Evolutionary conservation across 2,113 vertebrate species (phyloP).

Genomic region (Eublepharis macularius): DNA sequence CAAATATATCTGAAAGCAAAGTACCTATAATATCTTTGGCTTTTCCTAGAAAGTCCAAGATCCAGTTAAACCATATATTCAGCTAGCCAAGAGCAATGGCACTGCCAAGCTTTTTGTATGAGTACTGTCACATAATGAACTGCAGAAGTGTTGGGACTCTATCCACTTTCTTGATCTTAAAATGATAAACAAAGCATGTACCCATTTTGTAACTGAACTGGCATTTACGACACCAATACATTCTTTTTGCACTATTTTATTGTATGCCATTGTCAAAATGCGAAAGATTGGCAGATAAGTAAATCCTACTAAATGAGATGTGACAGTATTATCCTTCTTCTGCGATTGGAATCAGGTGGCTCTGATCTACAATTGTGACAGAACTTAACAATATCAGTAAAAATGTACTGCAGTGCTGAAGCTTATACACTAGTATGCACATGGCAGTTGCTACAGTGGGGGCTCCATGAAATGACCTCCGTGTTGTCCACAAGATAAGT

Average conservation of each 20-base stretch:
- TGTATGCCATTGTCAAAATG: slow-evolving; percentile 3
- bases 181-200: slow-evolving; percentile 31
- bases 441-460: neutral
- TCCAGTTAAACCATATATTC: slow-evolving; percentile 31
- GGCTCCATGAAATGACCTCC: neutral
- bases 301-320: slow-evolving; percentile 46
- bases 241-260: neutral
- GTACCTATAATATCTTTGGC: slow-evolving; percentile 1
- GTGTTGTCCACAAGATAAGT: too few relatives aligned
- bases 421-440: neutral
- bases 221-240: slow-evolving; percentile 10
- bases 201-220: slow-evolving; percentile 5
- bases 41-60: slow-evolving; percentile 54
- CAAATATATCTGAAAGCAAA: slow-evolving; percentile 30
- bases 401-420: neutral
- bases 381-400: slow-evolving; percentile 25
- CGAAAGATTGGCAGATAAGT: neutral
- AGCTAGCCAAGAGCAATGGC: neutral
- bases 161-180: slow-evolving; percentile 1
- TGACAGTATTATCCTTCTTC: slow-evolving; percentile 39
- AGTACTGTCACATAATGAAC: slow-evolving; percentile 25
- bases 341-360: slow-evolving; percentile 36
- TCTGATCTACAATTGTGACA: slow-evolving; percentile 12
- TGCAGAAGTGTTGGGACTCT: neutral
- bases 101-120: slow-evolving; percentile 1